Evolutionary conservation across 2,113 vertebrate species (phyloP).

Genomic region (Telmatochromis sp.): DNA sequence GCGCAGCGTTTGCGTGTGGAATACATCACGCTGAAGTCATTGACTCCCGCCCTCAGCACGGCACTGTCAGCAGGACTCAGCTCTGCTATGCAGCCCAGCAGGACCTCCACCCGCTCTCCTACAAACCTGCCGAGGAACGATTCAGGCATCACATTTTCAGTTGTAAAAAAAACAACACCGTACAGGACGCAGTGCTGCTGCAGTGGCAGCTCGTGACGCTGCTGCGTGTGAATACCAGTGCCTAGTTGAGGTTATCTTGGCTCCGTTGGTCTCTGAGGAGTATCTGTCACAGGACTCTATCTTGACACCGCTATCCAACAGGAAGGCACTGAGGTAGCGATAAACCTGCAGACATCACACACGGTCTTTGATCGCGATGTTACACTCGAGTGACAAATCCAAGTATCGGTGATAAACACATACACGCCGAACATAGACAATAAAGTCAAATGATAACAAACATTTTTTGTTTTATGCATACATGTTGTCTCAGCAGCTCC

Average conservation of each 20-base stretch:
- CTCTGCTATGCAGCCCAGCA: slow-evolving; percentile 87
- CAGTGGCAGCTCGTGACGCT: not conserved
- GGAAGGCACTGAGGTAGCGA: slow-evolving; percentile 85
- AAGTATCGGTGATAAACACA: not conserved
- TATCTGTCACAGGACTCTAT: slow-evolving; percentile 85
- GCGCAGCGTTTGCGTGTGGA: slow-evolving; percentile 86
- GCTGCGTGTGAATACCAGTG: slow-evolving; percentile 72
- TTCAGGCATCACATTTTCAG: not conserved
- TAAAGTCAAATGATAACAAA: not conserved
- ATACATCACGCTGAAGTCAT: slow-evolving; percentile 95
- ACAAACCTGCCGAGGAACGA: slow-evolving; percentile 69
- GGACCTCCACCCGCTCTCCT: slow-evolving; percentile 79
- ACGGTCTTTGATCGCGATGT: not conserved
- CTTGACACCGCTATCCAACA: slow-evolving; percentile 82
- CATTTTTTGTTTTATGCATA: slow-evolving; percentile 23
- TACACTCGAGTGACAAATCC: not conserved
- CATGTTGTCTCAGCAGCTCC: slow-evolving; percentile 82
- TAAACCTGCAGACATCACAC: slow-evolving; percentile 70
- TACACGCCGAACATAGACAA: not conserved
- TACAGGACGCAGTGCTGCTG: not conserved
- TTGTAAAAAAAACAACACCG: not conserved
- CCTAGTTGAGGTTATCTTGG: slow-evolving; percentile 83
- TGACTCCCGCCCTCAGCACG: slow-evolving; percentile 81
- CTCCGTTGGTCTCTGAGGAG: slow-evolving; percentile 88
- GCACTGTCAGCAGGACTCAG: slow-evolving; percentile 78